phyloP scores from a whole-genome alignment of 2,888 invertebrate species.

The Noctuana brunneofusca region DNA sequence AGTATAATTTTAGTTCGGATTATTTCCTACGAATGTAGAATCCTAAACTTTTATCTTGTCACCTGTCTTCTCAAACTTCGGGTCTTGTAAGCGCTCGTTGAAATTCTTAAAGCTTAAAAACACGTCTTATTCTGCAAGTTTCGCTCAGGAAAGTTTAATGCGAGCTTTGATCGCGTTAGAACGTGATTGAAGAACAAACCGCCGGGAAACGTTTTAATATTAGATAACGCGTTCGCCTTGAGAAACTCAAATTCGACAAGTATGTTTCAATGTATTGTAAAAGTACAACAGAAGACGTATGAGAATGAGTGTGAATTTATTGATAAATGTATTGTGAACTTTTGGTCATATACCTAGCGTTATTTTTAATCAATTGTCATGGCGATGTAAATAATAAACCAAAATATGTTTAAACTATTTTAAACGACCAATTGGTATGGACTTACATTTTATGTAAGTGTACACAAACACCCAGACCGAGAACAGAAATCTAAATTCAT shows the following conservation, averaged over 20 bases:
- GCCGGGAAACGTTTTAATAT: constrained; percentile 23
- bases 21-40: constrained; percentile 8
- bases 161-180: constrained; percentile 29
- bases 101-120: constrained; percentile 31
- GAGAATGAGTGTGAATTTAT: no score
- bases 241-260: constrained; percentile 7
- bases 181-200: constrained; percentile 33
- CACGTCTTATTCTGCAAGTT: constrained; percentile 32
- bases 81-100: constrained; percentile 16
- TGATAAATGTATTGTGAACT: no score
- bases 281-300: no score
- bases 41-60: constrained; percentile 28
- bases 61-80: constrained; percentile 25
- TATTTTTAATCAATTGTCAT: no score
- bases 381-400: no score
- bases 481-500: no score
- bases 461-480: no score
- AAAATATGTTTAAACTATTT: no score
- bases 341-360: no score
- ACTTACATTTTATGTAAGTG: no score
- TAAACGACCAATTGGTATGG: no score
- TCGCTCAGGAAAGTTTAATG: constrained; percentile 26
- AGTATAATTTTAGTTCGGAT: constrained; percentile 7
- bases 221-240: constrained; percentile 10
- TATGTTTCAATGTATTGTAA: not conserved